These are phyloP conservation scores for Halyomorpha halys DNA, from an alignment of 1,140 invertebrate species.

Conservation along the genomic window DNA sequence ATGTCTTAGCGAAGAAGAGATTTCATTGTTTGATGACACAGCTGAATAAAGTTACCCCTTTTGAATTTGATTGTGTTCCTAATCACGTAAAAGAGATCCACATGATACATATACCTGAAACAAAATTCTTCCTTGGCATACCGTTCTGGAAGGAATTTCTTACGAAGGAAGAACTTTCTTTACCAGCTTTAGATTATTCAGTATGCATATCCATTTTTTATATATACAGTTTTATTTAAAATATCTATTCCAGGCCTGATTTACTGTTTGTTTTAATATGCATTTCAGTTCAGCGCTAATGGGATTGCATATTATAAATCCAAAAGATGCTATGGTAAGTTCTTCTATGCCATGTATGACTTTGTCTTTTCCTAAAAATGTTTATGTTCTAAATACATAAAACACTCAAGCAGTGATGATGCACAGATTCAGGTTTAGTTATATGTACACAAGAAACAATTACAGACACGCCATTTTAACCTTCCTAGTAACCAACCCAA, in stretches of 20 bases:
- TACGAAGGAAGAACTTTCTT: conserved; percentile 40
- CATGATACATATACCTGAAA: conserved; percentile 67
- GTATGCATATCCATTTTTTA: conserved; percentile 15
- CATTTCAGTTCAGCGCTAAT: conserved; percentile 35
- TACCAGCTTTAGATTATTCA: conserved; percentile 55
- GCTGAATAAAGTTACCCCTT: conserved; percentile 16
- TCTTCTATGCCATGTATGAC: conserved; percentile 16
- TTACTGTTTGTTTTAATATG: conserved; percentile 31
- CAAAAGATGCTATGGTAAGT: conserved; percentile 53
- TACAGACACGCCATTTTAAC: too few species aligned
- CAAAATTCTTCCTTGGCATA: conserved; percentile 66
- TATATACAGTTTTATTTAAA: background rate
- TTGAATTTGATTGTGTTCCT: conserved; percentile 54
- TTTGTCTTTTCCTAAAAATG: too few species aligned
- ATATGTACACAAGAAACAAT: too few species aligned
- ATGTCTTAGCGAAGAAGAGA: background rate
- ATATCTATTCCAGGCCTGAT: conserved; percentile 29
- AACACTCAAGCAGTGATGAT: too few species aligned
- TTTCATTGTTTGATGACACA: conserved; percentile 10
- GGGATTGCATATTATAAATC: conserved; percentile 64
- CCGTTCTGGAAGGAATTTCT: conserved; percentile 47
- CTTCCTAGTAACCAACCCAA: too few species aligned
- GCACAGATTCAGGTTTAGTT: too few species aligned
- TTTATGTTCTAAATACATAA: too few species aligned
- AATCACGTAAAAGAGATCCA: conserved; percentile 44